phyloP scores from a whole-genome alignment of 2,113 vertebrate species.

The Bufo gargarizans region DNA sequence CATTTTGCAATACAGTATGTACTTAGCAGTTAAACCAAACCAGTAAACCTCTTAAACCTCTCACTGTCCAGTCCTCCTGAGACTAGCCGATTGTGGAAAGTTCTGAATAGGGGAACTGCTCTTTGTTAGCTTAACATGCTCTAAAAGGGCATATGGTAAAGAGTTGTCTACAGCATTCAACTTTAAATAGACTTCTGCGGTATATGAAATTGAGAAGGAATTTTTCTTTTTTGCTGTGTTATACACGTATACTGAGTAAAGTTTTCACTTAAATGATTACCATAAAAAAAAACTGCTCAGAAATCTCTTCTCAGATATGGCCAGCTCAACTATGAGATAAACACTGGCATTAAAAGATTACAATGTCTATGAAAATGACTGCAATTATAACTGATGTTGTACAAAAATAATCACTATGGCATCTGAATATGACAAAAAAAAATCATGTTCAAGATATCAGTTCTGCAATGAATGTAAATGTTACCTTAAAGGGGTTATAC shows the following conservation, averaged over 20 bases:
- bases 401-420: not conserved
- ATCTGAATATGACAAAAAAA: not conserved
- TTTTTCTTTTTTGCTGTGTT: not conserved
- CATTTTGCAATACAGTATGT: too few species aligned
- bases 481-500: too few species aligned
- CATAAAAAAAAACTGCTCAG: not conserved
- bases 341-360: not conserved
- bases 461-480: not conserved
- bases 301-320: not conserved
- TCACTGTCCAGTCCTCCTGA: not conserved
- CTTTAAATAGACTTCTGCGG: not conserved
- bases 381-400: not conserved
- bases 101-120: not conserved
- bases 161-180: not conserved
- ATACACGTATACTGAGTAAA: not conserved
- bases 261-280: constrained; percentile 17
- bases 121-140: not conserved
- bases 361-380: not conserved
- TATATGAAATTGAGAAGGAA: not conserved
- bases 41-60: not conserved
- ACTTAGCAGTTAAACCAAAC: not conserved
- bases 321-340: not conserved
- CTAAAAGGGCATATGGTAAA: not conserved
- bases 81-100: not conserved
- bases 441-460: not conserved